Conservation (phyloP, 2,888 invertebrate genomes). For the Hydrotaea diabolus region DNA sequence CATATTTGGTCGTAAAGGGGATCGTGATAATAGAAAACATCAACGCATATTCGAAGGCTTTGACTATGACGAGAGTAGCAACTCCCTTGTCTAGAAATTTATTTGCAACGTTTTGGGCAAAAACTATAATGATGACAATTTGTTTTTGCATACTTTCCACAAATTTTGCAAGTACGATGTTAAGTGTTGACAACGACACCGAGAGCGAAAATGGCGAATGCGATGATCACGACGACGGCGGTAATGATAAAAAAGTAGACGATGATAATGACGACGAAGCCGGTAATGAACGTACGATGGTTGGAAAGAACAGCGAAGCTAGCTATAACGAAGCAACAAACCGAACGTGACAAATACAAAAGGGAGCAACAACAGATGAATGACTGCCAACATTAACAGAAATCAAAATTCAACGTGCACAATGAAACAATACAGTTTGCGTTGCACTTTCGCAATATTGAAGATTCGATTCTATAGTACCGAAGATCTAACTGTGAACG, state of each 20-base stretch:
- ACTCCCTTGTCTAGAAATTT: conserved; percentile 10
- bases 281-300: no score
- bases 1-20: conserved; percentile 31
- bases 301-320: not conserved
- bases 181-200: not conserved
- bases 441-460: conserved; percentile 52
- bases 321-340: not conserved
- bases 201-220: not conserved
- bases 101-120: conserved; percentile 44
- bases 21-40: no score
- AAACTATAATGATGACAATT: conserved; percentile 41
- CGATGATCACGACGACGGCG: conserved; percentile 8
- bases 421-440: conserved; percentile 27
- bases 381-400: not conserved
- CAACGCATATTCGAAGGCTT: no score
- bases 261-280: not conserved
- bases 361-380: no score
- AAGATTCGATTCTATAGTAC: conserved; percentile 46
- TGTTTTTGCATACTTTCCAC: conserved; percentile 40
- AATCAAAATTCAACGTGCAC: not conserved
- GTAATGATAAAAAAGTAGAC: conserved; percentile 5
- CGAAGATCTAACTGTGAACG: conserved; percentile 32
- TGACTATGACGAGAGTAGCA: conserved; percentile 30
- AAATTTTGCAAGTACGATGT: conserved; percentile 25
- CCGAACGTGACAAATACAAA: not conserved